Conservation (phyloP, 2,888 invertebrate species). For the Heteromyza rotundicornis region DNA sequence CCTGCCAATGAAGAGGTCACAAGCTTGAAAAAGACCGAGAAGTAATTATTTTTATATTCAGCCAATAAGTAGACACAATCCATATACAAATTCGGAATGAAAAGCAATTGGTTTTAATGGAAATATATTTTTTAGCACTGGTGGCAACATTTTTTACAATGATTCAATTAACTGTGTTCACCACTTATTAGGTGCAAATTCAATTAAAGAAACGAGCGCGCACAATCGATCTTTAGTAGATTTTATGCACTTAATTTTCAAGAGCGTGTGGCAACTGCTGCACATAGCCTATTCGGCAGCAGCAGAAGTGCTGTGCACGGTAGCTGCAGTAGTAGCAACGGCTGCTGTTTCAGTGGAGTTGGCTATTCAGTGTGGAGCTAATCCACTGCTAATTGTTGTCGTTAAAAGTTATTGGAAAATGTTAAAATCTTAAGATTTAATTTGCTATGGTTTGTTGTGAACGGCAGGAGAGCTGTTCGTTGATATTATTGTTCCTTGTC, state of each 20-base stretch:
- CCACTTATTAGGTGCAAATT: conserved; percentile 22
- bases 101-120: no score
- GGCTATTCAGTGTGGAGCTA: conserved; percentile 12
- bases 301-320: background rate
- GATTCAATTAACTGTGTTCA: conserved; percentile 22
- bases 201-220: conserved; percentile 10
- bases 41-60: no score
- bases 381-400: conserved; percentile 26
- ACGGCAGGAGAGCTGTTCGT: conserved; percentile 17
- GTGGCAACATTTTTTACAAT: no score
- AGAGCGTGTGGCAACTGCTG: background rate
- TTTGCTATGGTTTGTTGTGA: conserved; percentile 28
- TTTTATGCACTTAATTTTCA: background rate
- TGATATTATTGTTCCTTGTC: no score
- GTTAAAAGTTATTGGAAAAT: conserved; percentile 29
- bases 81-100: no score
- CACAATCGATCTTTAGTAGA: background rate
- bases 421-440: conserved; percentile 23
- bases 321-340: conserved; percentile 14
- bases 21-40: no score
- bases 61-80: no score
- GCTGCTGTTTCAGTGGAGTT: background rate
- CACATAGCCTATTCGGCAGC: no score
- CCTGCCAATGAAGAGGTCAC: no score
- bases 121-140: no score